Evolutionary conservation across 1,140 invertebrate genomes (phyloP).

Genomic region (Laupala kohalensis): DNA sequence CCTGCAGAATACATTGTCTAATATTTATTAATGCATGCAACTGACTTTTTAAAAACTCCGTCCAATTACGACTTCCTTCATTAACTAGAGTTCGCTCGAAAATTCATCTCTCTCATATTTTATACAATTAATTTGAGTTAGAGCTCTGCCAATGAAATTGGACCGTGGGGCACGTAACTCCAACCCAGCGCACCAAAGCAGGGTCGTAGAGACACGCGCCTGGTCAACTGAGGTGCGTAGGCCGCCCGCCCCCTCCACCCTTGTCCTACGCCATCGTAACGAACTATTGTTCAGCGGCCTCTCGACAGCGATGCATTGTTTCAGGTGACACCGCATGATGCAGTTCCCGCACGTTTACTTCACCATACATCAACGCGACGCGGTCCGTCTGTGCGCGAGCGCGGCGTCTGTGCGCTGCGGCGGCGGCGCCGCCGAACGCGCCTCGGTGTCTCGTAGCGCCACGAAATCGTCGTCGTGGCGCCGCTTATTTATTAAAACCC

Average conservation of each 20-base stretch:
- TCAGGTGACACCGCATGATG: neutral
- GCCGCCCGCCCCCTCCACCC: too few relatives aligned
- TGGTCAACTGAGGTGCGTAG: neutral
- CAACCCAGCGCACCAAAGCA: neutral
- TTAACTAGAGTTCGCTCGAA: too few relatives aligned
- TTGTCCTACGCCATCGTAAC: neutral
- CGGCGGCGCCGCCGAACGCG: too few relatives aligned
- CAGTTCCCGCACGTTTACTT: neutral
- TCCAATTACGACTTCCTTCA: too few relatives aligned
- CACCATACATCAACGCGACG: neutral
- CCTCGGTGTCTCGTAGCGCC: too few relatives aligned
- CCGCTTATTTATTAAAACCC: neutral
- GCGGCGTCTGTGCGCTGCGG: neutral
- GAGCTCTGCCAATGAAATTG: too few relatives aligned
- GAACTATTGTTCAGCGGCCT: neutral
- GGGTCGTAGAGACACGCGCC: neutral
- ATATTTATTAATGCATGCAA: too few relatives aligned
- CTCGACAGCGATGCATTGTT: neutral
- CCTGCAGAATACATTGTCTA: too few relatives aligned
- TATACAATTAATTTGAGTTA: too few relatives aligned
- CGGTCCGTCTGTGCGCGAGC: neutral
- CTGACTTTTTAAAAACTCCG: too few relatives aligned
- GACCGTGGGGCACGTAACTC: too few relatives aligned
- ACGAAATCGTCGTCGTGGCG: neutral
- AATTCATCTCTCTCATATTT: too few relatives aligned